Evolutionary conservation across 2,888 invertebrate species (phyloP), one percentile per base, ranked within the genome.

Genomic region (Dendrolimus houi): DNA sequence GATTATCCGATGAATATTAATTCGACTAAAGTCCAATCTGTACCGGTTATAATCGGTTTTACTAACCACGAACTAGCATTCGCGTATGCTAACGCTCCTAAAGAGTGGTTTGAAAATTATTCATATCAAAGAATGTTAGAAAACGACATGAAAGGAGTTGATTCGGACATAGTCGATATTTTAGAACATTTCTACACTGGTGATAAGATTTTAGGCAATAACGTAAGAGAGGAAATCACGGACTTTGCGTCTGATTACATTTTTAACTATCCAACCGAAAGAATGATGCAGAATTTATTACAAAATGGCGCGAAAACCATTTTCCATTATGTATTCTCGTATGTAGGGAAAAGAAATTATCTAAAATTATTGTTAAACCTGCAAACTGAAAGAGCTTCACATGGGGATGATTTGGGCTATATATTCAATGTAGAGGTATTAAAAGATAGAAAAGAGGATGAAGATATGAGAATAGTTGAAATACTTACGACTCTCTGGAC

Each of bases 381-480:
- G 0, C 69, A 65, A 0, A 57, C 42, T 0, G 62, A 58, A 0
- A 74, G 74, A 0, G 75, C 75, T 0, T 55, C 65, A 0, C 79
- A 80, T 58, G 68, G 68, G 3, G 76, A 77, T 59, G 78, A 81
- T 8, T 40, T 77, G 3, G 76, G 77, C 0, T 82, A 81, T 59
- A 42, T 82, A 2, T 81, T 79, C 52, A 61, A 60, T 17, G 52
- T 55, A 9, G 41, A 54, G 2, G n/a, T 55, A 12, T 56, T 64
- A 7, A 41, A 9, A 10, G 40, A 47, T 1, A 47, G 55, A 3
- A 53, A 54, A 1, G 57, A 54, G 9, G 55, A 41, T 10, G 59
- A 60, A 52, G 67, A 67, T 52, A 47, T 41, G 41, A 13, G 10
- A 1, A 42, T 64, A 1, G 57, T 67, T 9, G 58, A 64, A 10